Evolutionary conservation across 2,797 vertebrate species (phyloP).

Genomic region (Cynopterus sphinx): DNA sequence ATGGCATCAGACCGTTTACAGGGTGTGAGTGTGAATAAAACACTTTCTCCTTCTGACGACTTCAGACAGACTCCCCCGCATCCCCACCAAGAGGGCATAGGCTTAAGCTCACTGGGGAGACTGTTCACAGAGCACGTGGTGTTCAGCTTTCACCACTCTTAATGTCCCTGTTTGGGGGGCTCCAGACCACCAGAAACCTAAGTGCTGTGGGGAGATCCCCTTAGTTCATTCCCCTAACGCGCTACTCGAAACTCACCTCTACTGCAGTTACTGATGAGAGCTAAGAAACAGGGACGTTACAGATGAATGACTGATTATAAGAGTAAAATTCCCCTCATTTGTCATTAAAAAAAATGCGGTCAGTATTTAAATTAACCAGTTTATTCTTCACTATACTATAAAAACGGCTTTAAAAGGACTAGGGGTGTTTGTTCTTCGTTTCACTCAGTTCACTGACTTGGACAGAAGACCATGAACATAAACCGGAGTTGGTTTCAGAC

Average conservation of each 20-base stretch:
- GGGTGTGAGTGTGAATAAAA: background rate
- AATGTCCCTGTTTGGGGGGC: background rate
- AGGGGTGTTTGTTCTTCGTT: background rate
- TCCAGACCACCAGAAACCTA: background rate
- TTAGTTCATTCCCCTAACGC: background rate
- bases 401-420: background rate
- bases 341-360: conserved; percentile 9
- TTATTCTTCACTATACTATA: background rate
- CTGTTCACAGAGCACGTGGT: background rate
- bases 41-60: background rate
- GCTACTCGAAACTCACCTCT: background rate
- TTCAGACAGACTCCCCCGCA: background rate
- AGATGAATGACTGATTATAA: conserved; percentile 11
- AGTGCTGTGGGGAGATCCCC: background rate
- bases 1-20: background rate
- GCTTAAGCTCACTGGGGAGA: background rate
- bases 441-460: conserved; percentile 6
- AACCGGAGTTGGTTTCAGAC: conserved; percentile 29
- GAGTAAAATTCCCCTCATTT: background rate
- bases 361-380: background rate
- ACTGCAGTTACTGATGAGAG: background rate
- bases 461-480: background rate
- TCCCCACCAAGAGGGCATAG: background rate
- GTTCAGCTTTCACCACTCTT: background rate
- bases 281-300: conserved; percentile 4